phyloP scores from a whole-genome alignment of 2,797 vertebrate species.

The Tarsius wallacei region DNA sequence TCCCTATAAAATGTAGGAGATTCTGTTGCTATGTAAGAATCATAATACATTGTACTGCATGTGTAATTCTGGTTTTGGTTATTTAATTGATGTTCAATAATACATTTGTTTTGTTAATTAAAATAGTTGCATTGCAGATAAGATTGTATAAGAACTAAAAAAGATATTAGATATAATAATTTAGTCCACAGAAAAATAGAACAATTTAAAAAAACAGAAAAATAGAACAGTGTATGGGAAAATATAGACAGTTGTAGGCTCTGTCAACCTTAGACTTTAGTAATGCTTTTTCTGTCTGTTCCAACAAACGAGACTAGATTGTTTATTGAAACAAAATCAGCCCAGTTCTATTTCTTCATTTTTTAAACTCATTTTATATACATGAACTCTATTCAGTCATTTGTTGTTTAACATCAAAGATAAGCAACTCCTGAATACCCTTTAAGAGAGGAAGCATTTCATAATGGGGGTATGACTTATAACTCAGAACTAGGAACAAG shows the following conservation, averaged over 20 bases:
- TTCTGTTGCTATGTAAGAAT: slow-evolving; percentile 79
- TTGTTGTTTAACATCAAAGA: slow-evolving; percentile 66
- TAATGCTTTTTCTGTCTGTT: slow-evolving; percentile 55
- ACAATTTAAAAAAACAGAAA: too few species aligned
- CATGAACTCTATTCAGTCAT: slow-evolving; percentile 48
- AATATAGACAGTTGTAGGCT: slow-evolving; percentile 9
- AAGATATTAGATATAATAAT: slow-evolving; percentile 3
- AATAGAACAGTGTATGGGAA: slow-evolving; percentile 47
- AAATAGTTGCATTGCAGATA: slow-evolving; percentile 63
- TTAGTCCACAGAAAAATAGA: slow-evolving; percentile 50
- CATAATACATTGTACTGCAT: slow-evolving; percentile 73
- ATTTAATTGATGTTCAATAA: slow-evolving; percentile 66
- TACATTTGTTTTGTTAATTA: slow-evolving; percentile 71
- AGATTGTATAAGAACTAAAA: slow-evolving; percentile 34
- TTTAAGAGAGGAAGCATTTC: slow-evolving; percentile 68
- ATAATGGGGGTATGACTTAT: not conserved
- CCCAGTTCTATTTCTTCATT: slow-evolving; percentile 45
- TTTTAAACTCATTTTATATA: slow-evolving; percentile 64
- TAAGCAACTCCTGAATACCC: not conserved
- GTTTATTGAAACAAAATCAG: slow-evolving; percentile 58
- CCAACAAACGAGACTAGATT: slow-evolving; percentile 31
- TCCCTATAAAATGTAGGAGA: slow-evolving; percentile 46
- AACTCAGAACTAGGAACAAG: slow-evolving; percentile 27
- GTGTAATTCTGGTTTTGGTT: slow-evolving; percentile 75
- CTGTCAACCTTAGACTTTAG: slow-evolving; percentile 29